Evolutionary conservation across 2,888 invertebrate species (phyloP), one percentile per base, ranked within the genome.

Genomic region (Drosophila tanythrix): DNA sequence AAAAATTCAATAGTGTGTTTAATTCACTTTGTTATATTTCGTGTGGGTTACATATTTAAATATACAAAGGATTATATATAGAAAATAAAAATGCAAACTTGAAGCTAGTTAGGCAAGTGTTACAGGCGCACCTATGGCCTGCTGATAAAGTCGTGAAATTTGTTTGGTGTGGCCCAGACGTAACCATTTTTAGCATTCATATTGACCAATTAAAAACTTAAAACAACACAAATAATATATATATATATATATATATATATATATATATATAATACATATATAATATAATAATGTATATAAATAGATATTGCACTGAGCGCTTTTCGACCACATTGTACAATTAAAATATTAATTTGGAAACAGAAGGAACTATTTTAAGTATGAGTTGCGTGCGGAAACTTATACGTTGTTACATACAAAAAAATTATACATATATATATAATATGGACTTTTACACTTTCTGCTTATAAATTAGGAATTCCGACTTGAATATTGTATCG

Each of bases 401-500:
- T 58, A 38, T 57, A 51, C 2, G 57, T 66, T 46, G 52, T 70
- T 69, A 69, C 51, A 68, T 82, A 51, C 29, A 71, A 78, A 73
- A 63, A 65, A 56, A 56, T 29, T 10, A 40, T 29, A n/a, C 3
- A 11, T 48, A 27, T 38, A 40, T 29, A 38, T 56, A 29, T 56
- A 55, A 57, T 63, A 71, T 71, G 61, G 63, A 67, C 36, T 61
- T 35, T 52, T 40, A 46, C 62, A 77, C 81, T 81, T 85, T 81
- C 55, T 48, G 77, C 82, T 88, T 86, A 83, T 58, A 52, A 60
- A 60, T 74, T 79, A 83, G 69, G 69, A 82, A 67, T 75, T 66
- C 60, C 56, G 72, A 77, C 82, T 75, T 76, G 25, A 43, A 76
- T 76, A 72, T 76, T 75, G 77, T 74, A 70, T 56, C 18, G 69